Evolutionary conservation across 2,888 invertebrate species (phyloP), one percentile per base, ranked within the genome.

Genomic region (Hemaris fuciformis): DNA sequence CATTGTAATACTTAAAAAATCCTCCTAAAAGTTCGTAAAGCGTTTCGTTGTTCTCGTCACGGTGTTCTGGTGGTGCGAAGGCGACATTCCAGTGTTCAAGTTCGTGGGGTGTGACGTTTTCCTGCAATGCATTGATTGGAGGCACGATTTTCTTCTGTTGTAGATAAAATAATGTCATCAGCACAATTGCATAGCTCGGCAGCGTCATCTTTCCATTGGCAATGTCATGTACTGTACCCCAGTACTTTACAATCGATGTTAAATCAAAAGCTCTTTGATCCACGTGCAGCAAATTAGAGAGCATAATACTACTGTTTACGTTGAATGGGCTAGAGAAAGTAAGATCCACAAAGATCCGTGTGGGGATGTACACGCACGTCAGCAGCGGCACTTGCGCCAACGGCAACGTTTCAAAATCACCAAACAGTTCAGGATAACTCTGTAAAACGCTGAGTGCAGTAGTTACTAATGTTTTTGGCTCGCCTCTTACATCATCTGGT

Each of bases 1-100:
- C 63, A 1, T 60, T 66, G 61, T 83, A 83, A 64, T 68, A 85
- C 20, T 69, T 65, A 46, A 82, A 82, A 62, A 84, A 83, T 3
- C 75, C 80, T 1, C 77, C 77, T 1, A 81, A 27, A n/a, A 82
- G 66, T n/a, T 73, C 38, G 57, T 77, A 76, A 1, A 80, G 31
- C 1, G 69, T 63, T 7, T 71, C 68, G 1, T 61, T 58, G 25
- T 65, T 64, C 0, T 34, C n/a, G 1, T 31, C 57, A 4, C 57
- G 15, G 8, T 57, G 62, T 27, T 59, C 7, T 4, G 31, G 31
- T 3, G 43, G 18, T 10, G 13, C 38, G 13, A 62, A 62, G 7
- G 57, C 67, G 7, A n/a, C 57, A 45, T 67, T 64, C 67, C 67
- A 67, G 25, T 56, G 34, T 3, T 60, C 22, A 3, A 62, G 5